These are phyloP conservation scores for Loripinus fragilis DNA, from an alignment of 2,888 invertebrate genomes.

Conservation along the genomic window DNA sequence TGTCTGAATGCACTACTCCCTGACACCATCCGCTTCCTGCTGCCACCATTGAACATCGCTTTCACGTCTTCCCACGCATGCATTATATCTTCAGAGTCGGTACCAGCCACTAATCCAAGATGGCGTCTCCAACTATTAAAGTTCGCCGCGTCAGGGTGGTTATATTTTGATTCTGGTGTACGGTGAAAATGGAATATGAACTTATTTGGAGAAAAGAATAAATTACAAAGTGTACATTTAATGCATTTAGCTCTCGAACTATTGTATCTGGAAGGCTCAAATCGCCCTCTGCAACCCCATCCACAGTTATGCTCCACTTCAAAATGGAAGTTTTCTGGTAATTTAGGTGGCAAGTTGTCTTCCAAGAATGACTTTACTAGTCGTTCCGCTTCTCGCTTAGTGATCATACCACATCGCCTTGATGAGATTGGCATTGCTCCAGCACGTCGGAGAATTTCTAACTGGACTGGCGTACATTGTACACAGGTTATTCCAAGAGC, in stretches of 20 bases:
- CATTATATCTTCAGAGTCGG: constrained; percentile 81
- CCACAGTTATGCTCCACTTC: constrained; percentile 96
- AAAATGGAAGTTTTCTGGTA: constrained; percentile 98
- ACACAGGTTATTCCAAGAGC: constrained; percentile 95
- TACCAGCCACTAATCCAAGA: constrained; percentile 90
- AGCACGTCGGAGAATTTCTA: constrained; percentile 95
- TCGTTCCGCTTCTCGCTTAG: constrained; percentile 92
- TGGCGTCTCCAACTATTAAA: constrained; percentile 99
- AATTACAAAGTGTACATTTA: constrained; percentile 95
- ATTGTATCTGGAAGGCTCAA: constrained; percentile 85
- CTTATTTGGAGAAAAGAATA: constrained; percentile 99
- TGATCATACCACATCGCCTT: constrained; percentile 93
- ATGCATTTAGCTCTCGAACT: constrained; percentile 97
- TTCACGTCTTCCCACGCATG: constrained; percentile 98
- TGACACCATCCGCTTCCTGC: constrained; percentile 88
- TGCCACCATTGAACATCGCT: constrained; percentile 99
- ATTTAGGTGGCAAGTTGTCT: constrained; percentile 84
- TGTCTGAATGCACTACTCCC: constrained; percentile 36
- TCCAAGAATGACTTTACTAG: constrained; percentile 98
- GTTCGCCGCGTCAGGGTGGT: constrained; percentile 98
- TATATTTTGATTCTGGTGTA: constrained; percentile 87
- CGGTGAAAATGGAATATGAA: constrained; percentile 98
- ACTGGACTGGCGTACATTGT: constrained; percentile 97
- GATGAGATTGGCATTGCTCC: constrained; percentile 85
- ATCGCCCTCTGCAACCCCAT: constrained; percentile 93